Conservation (phyloP, 2,797 vertebrate species). For the Yasuhikotakia modesta region DNA sequence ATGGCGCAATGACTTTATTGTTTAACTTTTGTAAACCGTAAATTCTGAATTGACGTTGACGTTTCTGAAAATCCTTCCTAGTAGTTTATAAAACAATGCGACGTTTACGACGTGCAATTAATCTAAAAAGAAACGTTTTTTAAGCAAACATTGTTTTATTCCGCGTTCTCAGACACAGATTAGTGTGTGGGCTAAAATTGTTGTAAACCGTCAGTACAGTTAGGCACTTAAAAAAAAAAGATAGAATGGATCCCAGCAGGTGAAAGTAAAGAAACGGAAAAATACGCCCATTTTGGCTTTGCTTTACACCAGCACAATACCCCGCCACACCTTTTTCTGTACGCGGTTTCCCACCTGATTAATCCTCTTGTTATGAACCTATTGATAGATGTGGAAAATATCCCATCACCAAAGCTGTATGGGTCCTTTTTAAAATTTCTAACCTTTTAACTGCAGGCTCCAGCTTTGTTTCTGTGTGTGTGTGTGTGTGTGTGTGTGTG, state of each 20-base stretch:
- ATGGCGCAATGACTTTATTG: slow-evolving; percentile 72
- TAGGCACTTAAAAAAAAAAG: slow-evolving; percentile 81
- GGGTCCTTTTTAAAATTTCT: slow-evolving; percentile 80
- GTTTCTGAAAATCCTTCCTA: not conserved
- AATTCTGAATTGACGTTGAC: not conserved
- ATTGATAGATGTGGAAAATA: slow-evolving; percentile 91
- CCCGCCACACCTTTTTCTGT: slow-evolving; percentile 82
- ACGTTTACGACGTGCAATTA: not conserved
- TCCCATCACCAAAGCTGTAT: slow-evolving; percentile 83
- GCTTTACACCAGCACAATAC: slow-evolving; percentile 88
- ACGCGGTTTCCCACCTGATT: slow-evolving; percentile 92
- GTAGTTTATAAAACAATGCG: slow-evolving; percentile 33
- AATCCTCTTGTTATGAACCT: slow-evolving; percentile 88
- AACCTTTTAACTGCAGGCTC: slow-evolving; percentile 77
- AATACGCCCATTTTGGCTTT: slow-evolving; percentile 77
- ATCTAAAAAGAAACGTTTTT: too few relatives aligned
- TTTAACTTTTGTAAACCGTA: slow-evolving; percentile 2
- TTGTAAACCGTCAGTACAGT: slow-evolving; percentile 80
- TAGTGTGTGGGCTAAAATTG: slow-evolving; percentile 77
- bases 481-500: slow-evolving; percentile 4
- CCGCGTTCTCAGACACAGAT: not conserved
- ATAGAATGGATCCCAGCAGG: slow-evolving; percentile 97
- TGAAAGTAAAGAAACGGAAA: slow-evolving; percentile 97
- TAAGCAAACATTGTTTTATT: not conserved
- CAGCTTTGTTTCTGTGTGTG: slow-evolving; percentile 73